phyloP scores from a whole-genome alignment of 1,140 invertebrate species.

The Portunus trituberculatus region DNA sequence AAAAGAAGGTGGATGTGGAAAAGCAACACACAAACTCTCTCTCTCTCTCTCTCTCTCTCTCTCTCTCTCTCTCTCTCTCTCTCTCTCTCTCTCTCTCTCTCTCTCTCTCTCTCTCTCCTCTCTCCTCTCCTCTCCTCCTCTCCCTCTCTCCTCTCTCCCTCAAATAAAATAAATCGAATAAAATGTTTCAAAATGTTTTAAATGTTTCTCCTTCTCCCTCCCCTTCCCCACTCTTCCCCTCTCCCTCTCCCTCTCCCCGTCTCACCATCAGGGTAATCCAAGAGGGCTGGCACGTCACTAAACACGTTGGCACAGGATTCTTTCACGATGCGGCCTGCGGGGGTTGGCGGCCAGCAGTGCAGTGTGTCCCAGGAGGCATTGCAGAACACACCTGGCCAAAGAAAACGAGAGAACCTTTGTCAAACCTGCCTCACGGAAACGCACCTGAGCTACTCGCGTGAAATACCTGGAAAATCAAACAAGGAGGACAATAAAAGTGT shows the following conservation, averaged over 20 bases:
- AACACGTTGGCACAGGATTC: conserved; percentile 55
- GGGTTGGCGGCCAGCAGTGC: conserved; percentile 63
- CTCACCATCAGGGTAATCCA: conserved; percentile 49
- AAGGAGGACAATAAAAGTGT: no score
- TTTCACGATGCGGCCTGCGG: conserved; percentile 26
- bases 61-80: conserved; percentile 40
- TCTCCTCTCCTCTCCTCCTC: no score
- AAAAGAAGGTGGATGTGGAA: not conserved
- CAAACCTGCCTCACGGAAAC: not conserved
- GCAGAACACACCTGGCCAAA: conserved; percentile 52
- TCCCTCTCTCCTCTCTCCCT: no score
- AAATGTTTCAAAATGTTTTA: no score
- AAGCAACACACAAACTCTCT: not conserved
- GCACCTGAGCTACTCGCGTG: not conserved
- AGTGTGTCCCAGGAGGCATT: conserved; percentile 60
- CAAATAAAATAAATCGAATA: no score
- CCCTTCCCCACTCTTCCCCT: not conserved
- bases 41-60: conserved; percentile 16
- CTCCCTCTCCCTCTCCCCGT: not conserved
- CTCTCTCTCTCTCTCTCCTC: conserved; percentile 41
- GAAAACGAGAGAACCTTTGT: not conserved
- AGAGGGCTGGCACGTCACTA: conserved; percentile 49
- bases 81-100: conserved; percentile 42
- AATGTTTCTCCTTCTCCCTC: not conserved
- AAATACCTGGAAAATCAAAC: not conserved